Conservation (phyloP, 2,113 vertebrate species). For the Nematolebias whitei region DNA sequence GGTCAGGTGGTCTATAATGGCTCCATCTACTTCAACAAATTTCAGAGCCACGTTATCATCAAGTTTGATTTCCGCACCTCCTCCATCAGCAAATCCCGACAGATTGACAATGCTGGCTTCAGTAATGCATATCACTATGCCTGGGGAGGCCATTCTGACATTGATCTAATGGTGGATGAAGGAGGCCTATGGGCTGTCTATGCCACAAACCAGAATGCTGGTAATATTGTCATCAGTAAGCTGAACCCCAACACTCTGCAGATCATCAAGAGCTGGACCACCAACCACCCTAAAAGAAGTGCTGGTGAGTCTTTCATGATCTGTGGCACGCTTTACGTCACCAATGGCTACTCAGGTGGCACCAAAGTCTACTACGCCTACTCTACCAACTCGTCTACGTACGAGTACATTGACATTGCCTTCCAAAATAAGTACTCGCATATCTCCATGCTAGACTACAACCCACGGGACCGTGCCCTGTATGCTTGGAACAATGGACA, state of each 20-base stretch:
- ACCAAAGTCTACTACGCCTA: conserved; percentile 98
- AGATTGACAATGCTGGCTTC: conserved; percentile 94
- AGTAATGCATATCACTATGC: conserved; percentile 98
- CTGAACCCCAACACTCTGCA: conserved; percentile 92
- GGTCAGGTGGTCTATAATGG: conserved; percentile 99
- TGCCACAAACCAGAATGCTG: conserved; percentile 97
- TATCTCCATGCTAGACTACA: conserved; percentile 99
- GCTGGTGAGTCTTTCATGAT: conserved; percentile 98
- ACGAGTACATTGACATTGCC: conserved; percentile 97
- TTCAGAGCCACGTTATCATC: conserved; percentile 98
- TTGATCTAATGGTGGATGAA: conserved; percentile 98
- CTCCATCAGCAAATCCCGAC: conserved; percentile 91
- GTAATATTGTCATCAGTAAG: conserved; percentile 97
- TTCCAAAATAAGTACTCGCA: conserved; percentile 98
- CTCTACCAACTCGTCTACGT: conserved; percentile 97
- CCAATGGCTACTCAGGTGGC: conserved; percentile 95
- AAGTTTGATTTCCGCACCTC: conserved; percentile 94
- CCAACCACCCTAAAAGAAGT: conserved; percentile 96
- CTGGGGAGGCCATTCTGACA: conserved; percentile 98
- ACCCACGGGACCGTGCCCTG: conserved; percentile 94
- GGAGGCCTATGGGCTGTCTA: conserved; percentile 96
- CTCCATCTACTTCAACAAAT: conserved; percentile 99
- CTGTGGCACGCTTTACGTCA: conserved; percentile 97
- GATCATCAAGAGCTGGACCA: conserved; percentile 93
- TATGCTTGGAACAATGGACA: conserved; percentile 99